Conservation (phyloP, 2,888 invertebrate species). For the Dastarcus helophoroides region DNA sequence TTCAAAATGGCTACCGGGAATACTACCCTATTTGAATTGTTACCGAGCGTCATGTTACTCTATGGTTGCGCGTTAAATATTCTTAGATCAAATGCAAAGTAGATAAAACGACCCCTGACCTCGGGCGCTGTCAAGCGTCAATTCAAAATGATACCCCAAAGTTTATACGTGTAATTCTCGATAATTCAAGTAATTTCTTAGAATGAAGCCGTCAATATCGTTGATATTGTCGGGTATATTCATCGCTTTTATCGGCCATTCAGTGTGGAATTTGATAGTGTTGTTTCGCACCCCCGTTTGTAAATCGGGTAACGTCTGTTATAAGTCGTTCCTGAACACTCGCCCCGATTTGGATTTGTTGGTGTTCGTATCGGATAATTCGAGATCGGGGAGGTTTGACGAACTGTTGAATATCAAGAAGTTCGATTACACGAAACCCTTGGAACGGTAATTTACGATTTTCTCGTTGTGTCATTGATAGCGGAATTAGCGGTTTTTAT, state of each 20-base stretch:
- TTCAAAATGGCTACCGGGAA: no score
- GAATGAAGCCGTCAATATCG: conserved; percentile 44
- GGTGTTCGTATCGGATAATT: conserved; percentile 53
- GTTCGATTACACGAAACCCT: conserved; percentile 52
- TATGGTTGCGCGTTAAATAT: no score
- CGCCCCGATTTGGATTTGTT: conserved; percentile 59
- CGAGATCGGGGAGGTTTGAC: conserved; percentile 44
- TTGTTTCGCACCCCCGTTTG: conserved; percentile 64
- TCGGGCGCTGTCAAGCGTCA: no score
- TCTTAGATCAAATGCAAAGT: no score
- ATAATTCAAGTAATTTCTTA: conserved; percentile 3
- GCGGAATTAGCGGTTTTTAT: no score
- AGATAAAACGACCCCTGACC: no score
- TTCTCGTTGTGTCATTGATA: conserved; percentile 5
- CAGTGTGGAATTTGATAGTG: conserved; percentile 63
- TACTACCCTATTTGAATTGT: no score
- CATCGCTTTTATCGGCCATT: conserved; percentile 56
- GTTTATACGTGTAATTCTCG: no score
- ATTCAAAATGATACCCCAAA: no score
- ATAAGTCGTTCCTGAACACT: conserved; percentile 53
- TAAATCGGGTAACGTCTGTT: conserved; percentile 51
- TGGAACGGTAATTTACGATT: conserved; percentile 44
- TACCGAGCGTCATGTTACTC: no score
- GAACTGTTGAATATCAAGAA: conserved; percentile 49
- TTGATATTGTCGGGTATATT: conserved; percentile 53